Conservation (phyloP, 2,888 invertebrate species). For the Kryphioiulus occultus region DNA sequence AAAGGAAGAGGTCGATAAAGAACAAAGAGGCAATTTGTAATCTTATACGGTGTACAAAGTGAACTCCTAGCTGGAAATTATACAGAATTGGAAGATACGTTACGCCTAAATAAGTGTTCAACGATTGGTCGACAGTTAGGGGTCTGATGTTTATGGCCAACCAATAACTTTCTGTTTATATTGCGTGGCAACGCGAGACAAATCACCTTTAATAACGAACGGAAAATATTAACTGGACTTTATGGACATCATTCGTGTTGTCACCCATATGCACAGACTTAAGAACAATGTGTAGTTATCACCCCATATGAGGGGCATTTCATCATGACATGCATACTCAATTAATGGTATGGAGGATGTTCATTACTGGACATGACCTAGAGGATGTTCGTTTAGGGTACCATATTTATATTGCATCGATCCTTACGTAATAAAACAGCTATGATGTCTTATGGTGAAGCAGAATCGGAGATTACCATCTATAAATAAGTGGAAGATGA, state of each 20-base stretch:
- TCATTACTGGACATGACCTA: neutral
- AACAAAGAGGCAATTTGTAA: conserved; percentile 40
- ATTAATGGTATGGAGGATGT: neutral
- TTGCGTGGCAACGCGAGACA: neutral
- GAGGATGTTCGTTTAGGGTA: too few relatives aligned
- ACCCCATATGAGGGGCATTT: neutral
- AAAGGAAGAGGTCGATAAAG: conserved; percentile 24
- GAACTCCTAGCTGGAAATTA: neutral
- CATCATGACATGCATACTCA: neutral
- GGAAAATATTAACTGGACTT: neutral
- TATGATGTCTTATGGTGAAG: neutral
- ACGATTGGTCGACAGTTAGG: neutral
- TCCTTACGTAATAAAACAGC: neutral
- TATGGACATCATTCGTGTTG: neutral
- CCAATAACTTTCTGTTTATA: neutral
- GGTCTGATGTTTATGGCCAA: neutral
- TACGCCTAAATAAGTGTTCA: neutral
- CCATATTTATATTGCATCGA: neutral
- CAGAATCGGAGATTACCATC: too few relatives aligned
- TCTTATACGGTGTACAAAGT: conserved; percentile 32
- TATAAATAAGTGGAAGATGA: neutral
- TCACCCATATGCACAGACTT: neutral
- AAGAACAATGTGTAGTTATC: neutral
- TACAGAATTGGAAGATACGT: neutral
- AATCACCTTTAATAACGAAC: neutral